Evolutionary conservation across 1,140 invertebrate species (phyloP).

Genomic region (Platyscapa corneri): DNA sequence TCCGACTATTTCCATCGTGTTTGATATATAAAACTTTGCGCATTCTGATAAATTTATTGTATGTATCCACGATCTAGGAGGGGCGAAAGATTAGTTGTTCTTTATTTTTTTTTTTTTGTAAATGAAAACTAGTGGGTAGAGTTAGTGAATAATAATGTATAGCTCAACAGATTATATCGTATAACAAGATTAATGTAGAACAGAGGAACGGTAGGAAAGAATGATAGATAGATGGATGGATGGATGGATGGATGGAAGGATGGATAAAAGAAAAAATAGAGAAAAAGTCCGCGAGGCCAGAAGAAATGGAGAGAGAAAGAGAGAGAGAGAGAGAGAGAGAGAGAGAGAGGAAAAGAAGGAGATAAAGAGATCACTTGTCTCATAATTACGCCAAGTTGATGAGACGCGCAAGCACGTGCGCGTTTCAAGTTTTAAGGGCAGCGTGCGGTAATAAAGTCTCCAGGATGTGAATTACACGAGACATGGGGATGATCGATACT

Average conservation of each 20-base stretch:
- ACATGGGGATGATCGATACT: conserved; percentile 59
- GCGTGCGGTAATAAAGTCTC: conserved; percentile 40
- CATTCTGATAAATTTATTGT: no score
- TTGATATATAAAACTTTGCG: no score
- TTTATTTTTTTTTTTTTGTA: not conserved
- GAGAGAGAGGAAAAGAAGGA: not conserved
- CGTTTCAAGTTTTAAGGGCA: conserved; percentile 20
- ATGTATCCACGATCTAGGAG: no score
- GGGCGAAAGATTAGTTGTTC: no score
- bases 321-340: not conserved
- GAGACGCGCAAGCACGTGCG: not conserved
- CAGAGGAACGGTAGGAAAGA: not conserved
- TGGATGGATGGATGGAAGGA: not conserved
- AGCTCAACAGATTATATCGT: not conserved
- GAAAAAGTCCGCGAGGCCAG: not conserved
- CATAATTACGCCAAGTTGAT: conserved; percentile 1
- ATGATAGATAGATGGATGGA: not conserved
- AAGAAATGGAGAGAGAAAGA: not conserved
- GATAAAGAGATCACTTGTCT: conserved; percentile 4
- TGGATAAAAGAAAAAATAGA: not conserved
- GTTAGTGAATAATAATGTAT: not conserved
- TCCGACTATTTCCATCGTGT: no score
- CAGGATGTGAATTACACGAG: conserved; percentile 57
- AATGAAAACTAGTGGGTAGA: not conserved
- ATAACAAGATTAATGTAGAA: not conserved